phyloP scores from a whole-genome alignment of 2,797 vertebrate genomes.

The Zalophus californianus region DNA sequence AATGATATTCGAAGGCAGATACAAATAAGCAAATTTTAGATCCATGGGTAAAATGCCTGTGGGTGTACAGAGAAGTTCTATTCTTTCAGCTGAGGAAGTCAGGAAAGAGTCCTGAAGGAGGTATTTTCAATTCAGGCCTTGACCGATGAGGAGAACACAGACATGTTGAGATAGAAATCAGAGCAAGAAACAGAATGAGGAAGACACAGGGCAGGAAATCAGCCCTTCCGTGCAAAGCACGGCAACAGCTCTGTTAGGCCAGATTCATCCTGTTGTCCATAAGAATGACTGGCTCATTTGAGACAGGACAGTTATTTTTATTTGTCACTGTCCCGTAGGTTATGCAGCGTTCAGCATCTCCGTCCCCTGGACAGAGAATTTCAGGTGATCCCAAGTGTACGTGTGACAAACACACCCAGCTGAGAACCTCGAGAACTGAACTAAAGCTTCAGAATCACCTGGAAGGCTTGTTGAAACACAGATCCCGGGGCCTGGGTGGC shows the following conservation, averaged over 20 bases:
- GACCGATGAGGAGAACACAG: background rate
- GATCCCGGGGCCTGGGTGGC: too few relatives aligned
- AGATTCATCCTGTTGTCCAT: background rate
- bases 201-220: background rate
- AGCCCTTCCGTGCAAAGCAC: background rate
- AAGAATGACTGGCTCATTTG: fast-evolving
- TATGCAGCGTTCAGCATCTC: too few relatives aligned
- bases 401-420: background rate
- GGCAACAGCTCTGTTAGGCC: background rate
- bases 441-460: fast-evolving
- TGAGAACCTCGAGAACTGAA: background rate
- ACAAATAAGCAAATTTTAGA: background rate
- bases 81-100: background rate
- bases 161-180: background rate
- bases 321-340: background rate
- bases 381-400: background rate
- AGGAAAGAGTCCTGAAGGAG: background rate
- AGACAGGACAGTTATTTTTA: background rate
- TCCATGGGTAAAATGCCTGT: background rate
- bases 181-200: background rate
- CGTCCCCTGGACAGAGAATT: background rate
- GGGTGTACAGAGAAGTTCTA: background rate
- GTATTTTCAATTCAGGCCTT: background rate
- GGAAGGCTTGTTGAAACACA: background rate
- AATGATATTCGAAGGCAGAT: background rate